These are phyloP conservation scores for Rattus norvegicus DNA, from an alignment of 2,113 vertebrate species.

Conservation along the genomic window GRCr8 NC_086022.1:66986501-66987000, in stretches of 20 bases:
- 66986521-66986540: neutral
- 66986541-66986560: neutral
- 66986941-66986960: neutral
- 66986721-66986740: conserved; percentile 6
- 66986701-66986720: neutral
- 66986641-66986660: neutral
- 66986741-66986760: neutral
- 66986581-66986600: neutral
- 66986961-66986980: neutral
- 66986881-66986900: neutral
- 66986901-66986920: neutral
- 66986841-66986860: neutral
- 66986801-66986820: neutral
- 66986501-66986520: neutral
- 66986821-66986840: no score
- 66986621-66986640: conserved; percentile 36
- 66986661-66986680: neutral
- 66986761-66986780: neutral
- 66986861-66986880: neutral
- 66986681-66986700: neutral
- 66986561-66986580: neutral
- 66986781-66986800: neutral
- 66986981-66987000: neutral
- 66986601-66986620: conserved; percentile 35
- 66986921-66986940: neutral